These are phyloP conservation scores for Nothoprocta pentlandii DNA, from an alignment of 2,113 vertebrate genomes.

Conservation along the genomic window DNA sequence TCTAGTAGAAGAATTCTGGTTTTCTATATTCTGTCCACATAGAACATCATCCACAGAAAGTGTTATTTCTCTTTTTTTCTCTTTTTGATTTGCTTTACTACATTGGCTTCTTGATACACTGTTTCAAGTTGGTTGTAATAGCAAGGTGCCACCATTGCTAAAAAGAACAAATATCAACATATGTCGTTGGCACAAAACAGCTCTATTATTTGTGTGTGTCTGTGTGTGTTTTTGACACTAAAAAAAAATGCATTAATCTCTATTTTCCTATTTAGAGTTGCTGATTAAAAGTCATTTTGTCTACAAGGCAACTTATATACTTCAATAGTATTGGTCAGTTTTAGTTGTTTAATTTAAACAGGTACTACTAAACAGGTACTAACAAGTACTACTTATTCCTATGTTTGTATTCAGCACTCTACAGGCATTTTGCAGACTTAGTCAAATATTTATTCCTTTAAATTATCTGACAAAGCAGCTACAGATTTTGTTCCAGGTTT, in stretches of 20 bases:
- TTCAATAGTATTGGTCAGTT: background rate
- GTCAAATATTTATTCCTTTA: background rate
- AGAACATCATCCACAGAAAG: background rate
- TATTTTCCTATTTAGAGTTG: background rate
- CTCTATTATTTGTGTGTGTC: background rate
- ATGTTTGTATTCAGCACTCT: rapidly evolving
- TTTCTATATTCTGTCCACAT: background rate
- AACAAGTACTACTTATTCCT: background rate
- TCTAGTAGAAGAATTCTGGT: background rate
- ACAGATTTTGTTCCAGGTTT: background rate
- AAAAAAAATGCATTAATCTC: background rate
- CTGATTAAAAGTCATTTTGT: background rate
- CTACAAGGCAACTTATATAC: background rate
- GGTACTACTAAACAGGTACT: rapidly evolving
- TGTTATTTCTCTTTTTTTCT: background rate
- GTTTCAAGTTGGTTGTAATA: background rate
- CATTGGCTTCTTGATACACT: background rate
- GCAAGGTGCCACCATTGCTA: background rate
- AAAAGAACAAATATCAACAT: background rate
- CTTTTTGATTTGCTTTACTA: background rate
- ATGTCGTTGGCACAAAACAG: rapidly evolving
- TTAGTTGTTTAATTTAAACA: background rate
- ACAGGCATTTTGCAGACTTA: background rate
- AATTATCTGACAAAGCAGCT: background rate
- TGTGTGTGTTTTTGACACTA: background rate